Conservation (phyloP, 2,113 vertebrate genomes). For the Apus apus region DNA sequence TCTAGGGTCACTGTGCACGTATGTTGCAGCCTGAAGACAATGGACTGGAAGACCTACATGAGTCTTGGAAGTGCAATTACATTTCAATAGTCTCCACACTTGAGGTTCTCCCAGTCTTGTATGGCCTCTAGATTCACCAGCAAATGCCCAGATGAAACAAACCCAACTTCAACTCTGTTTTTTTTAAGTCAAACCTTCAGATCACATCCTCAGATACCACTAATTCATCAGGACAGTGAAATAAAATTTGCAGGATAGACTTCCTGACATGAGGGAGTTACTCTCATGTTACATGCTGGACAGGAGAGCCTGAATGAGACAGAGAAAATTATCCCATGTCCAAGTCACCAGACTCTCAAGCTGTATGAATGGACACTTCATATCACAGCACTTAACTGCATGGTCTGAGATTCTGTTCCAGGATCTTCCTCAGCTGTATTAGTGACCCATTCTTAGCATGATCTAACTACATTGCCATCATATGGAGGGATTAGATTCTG, state of each 20-base stretch:
- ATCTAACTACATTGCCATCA: neutral
- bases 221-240: neutral
- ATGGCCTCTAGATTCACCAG: neutral
- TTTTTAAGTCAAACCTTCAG: neutral
- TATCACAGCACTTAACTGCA: neutral
- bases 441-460: neutral
- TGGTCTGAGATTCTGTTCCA: neutral
- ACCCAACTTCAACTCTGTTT: neutral
- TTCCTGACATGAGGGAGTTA: neutral
- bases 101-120: neutral
- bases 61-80: neutral
- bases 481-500: neutral
- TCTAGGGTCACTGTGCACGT: constrained; percentile 27
- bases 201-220: neutral
- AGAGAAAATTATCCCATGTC: neutral
- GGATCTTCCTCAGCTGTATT: neutral
- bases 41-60: neutral
- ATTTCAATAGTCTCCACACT: neutral
- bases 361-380: fast-evolving
- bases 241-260: neutral
- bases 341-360: neutral
- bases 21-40: constrained; percentile 1
- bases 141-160: neutral
- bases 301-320: neutral
- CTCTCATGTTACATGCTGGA: neutral